Conservation (phyloP, 1,140 invertebrate species). For the Spodoptera frugiperda region DNA sequence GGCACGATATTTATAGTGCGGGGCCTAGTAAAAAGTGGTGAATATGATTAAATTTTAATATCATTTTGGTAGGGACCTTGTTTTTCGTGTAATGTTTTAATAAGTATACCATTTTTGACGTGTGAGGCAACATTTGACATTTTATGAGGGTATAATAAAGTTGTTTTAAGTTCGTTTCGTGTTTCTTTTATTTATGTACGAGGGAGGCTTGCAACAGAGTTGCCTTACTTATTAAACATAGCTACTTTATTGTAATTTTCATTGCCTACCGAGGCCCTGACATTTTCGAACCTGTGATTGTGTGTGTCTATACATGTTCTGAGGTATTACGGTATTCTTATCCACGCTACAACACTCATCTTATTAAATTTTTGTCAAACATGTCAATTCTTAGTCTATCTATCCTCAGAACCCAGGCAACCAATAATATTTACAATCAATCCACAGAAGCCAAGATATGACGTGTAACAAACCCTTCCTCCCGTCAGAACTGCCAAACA, state of each 20-base stretch:
- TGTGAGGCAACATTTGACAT: conserved; percentile 10
- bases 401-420: background rate
- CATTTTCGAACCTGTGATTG: too few species aligned
- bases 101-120: conserved; percentile 19
- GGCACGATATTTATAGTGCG: conserved; percentile 54
- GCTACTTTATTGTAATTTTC: background rate
- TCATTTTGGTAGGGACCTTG: conserved; percentile 5
- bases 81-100: conserved; percentile 9
- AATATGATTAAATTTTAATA: conserved; percentile 50
- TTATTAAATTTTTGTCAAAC: background rate
- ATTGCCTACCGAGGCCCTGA: background rate
- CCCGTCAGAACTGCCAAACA: conserved; percentile 27
- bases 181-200: background rate
- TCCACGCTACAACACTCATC: too few species aligned
- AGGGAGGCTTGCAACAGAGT: background rate
- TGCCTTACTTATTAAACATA: background rate
- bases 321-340: too few species aligned
- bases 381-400: background rate
- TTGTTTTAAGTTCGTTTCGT: background rate
- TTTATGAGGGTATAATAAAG: conserved; percentile 15
- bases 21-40: conserved; percentile 33
- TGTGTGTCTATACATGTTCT: too few species aligned
- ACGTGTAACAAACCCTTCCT: background rate
- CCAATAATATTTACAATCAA: background rate
- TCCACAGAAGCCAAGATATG: background rate